phyloP scores from a whole-genome alignment of 2,797 vertebrate genomes.

The Lemur catta region DNA sequence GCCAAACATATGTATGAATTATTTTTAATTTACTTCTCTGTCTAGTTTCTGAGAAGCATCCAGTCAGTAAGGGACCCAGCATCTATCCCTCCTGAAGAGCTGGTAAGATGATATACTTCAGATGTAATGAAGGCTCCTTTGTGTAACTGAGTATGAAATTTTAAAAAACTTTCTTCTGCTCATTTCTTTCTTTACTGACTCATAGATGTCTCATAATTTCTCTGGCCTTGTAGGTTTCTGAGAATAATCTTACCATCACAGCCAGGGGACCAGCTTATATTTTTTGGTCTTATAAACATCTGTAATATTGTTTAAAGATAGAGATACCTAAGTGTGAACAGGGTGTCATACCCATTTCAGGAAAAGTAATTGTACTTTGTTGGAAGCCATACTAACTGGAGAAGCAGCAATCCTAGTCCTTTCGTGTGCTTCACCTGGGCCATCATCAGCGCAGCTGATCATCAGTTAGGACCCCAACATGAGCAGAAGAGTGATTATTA shows the following conservation, averaged over 20 bases:
- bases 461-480: neutral
- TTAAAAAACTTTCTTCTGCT: neutral
- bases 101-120: constrained; percentile 77
- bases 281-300: neutral
- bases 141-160: neutral
- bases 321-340: neutral
- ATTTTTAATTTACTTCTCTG: constrained; percentile 34
- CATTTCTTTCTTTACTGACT: neutral
- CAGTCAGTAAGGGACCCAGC: constrained; percentile 88
- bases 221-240: neutral
- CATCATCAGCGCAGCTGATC: too few species aligned
- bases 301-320: neutral
- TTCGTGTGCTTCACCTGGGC: neutral
- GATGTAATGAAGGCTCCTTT: neutral
- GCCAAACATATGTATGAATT: neutral
- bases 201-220: neutral
- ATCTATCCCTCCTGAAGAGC: constrained; percentile 92
- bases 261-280: neutral
- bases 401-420: neutral
- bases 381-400: neutral
- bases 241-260: neutral
- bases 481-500: neutral
- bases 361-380: neutral
- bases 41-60: constrained; percentile 92
- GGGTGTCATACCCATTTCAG: neutral